phyloP scores from a whole-genome alignment of 2,888 invertebrate genomes.

The Amaurobius ferox region DNA sequence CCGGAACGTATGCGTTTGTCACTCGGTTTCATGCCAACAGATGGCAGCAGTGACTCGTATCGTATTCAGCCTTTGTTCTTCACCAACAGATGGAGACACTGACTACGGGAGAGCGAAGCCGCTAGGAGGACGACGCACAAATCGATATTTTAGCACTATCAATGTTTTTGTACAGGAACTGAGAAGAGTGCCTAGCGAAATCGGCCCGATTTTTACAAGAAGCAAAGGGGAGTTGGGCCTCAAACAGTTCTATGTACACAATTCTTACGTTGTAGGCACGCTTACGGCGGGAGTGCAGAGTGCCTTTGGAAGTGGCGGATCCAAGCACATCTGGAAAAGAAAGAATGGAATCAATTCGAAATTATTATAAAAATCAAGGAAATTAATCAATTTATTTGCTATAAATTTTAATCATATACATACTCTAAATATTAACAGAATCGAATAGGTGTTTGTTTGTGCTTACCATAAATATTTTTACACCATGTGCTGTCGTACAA shows the following conservation, averaged over 20 bases:
- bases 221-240: slow-evolving; percentile 27
- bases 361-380: not conserved
- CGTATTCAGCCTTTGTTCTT: not conserved
- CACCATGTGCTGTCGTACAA: too few species aligned
- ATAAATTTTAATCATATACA: too few species aligned
- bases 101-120: slow-evolving; percentile 31
- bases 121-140: slow-evolving; percentile 30
- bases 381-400: not conserved
- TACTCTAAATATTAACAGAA: too few species aligned
- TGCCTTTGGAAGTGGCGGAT: slow-evolving; percentile 41
- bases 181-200: slow-evolving; percentile 45
- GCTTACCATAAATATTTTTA: too few species aligned
- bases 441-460: not conserved
- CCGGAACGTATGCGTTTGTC: not conserved
- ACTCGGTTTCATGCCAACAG: not conserved
- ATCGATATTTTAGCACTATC: slow-evolving; percentile 18
- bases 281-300: slow-evolving; percentile 41
- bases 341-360: not conserved
- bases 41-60: slow-evolving; percentile 10
- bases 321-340: slow-evolving; percentile 53
- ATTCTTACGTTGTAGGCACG: slow-evolving; percentile 42
- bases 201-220: slow-evolving; percentile 24
- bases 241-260: slow-evolving; percentile 49
- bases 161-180: slow-evolving; percentile 59
- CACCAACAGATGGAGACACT: slow-evolving; percentile 10